phyloP scores from a whole-genome alignment of 2,797 vertebrate genomes.

The Cossypha heuglini region DNA sequence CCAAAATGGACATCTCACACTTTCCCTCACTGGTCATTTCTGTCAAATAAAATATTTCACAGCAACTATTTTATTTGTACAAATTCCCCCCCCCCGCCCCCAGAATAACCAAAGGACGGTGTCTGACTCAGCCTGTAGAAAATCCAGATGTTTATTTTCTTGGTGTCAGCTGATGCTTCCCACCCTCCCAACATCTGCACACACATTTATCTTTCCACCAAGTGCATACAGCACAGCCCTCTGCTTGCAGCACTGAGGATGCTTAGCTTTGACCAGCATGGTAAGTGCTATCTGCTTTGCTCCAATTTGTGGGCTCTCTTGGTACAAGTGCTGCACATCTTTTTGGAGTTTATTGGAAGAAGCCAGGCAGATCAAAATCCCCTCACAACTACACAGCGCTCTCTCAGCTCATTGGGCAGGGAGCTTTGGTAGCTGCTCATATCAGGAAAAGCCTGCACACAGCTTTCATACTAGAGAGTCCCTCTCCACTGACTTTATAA shows the following conservation, averaged over 20 bases:
- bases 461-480: not conserved
- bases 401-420: not conserved
- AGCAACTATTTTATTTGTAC: not conserved
- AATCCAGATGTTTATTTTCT: not conserved
- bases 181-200: fast-evolving
- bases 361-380: not conserved
- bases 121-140: not conserved
- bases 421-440: not conserved
- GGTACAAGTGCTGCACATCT: not conserved
- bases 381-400: not conserved
- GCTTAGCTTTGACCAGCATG: not conserved
- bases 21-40: not conserved
- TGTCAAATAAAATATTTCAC: not conserved
- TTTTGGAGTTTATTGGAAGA: not conserved
- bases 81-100: fast-evolving
- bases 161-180: not conserved
- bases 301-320: not conserved
- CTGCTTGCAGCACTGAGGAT: not conserved
- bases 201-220: not conserved
- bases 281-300: not conserved
- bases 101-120: not conserved
- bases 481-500: not conserved
- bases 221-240: fast-evolving
- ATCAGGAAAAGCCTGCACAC: not conserved
- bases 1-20: not conserved